phyloP scores from a whole-genome alignment of 23 tunicate genomes.

The Styela clava region DNA sequence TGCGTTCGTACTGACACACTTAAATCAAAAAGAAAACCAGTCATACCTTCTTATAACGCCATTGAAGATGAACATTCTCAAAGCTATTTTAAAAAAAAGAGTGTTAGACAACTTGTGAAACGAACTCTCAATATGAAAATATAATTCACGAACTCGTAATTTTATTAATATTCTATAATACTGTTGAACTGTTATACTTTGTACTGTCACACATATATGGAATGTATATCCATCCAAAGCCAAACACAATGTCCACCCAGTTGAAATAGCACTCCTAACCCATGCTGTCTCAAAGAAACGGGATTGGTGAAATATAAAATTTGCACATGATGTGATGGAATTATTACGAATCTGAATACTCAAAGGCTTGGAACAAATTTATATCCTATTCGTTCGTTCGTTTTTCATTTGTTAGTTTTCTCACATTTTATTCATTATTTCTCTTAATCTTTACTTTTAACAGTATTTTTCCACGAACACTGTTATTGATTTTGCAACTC shows the following conservation, averaged over 20 bases:
- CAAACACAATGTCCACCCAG: too few species aligned
- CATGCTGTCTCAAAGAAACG: not conserved
- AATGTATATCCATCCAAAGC: too few species aligned
- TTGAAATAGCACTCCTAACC: too few species aligned
- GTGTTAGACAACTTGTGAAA: constrained; percentile 38
- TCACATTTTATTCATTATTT: too few species aligned
- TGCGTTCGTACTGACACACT: constrained; percentile 49
- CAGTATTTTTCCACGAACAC: too few species aligned
- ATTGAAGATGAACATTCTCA: constrained; percentile 56
- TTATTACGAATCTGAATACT: too few species aligned
- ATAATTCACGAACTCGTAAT: not conserved
- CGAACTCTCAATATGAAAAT: constrained; percentile 44
- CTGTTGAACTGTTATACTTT: not conserved
- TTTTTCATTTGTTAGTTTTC: too few species aligned
- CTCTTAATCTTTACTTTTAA: too few species aligned
- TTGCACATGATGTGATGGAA: too few species aligned
- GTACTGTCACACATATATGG: not conserved
- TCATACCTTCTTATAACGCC: constrained; percentile 69
- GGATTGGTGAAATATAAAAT: not conserved
- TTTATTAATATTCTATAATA: not conserved
- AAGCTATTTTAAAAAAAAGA: constrained; percentile 55
- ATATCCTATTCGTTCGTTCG: too few species aligned
- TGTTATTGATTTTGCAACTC: too few species aligned
- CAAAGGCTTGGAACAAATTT: too few species aligned
- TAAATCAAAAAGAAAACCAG: constrained; percentile 47